Evolutionary conservation across 2,888 invertebrate genomes (phyloP), one percentile per base, ranked within the genome.

Genomic region (Nemurella pictetii): DNA sequence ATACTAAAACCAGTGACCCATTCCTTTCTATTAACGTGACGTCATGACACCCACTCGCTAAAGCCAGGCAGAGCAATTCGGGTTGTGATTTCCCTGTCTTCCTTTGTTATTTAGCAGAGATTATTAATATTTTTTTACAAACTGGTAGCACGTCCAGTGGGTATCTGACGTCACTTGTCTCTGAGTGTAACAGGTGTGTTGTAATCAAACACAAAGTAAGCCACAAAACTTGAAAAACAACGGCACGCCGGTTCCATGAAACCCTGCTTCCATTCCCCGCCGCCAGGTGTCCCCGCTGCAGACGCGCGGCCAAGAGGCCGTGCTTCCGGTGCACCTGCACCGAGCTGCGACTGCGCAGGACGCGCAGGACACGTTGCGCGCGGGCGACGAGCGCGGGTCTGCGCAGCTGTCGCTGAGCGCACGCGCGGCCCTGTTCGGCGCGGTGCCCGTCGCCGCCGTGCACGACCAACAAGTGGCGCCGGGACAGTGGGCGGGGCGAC

Each of bases 381-480:
- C 55, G 15, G 55, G 20, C 15, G 12, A 2, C 20, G 55, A 2
- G 2, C 55, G 20, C 32, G 4, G 3, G 32, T 3, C 32, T 5
- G 32, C 32, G 55, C 55, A 55, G 55, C 55, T 20, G 55, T 55
- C 55, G 55, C 55, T 55, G 55, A 20, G 15, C 20, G 55, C 55
- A 20, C 55, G 55, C 55, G 55, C 55, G 20, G 36, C 36, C 25
- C 74, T 84, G n/a, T 85, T 84, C 26, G 88, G 88, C 5, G 89
- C 89, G 25, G 86, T 88, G 25, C 89, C 89, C 4, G 88, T 89
- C 15, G 89, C 89, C 26, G 89, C 90, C 3, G 88, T 89, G 12
- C 90, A 90, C 86, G 90, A 90, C 86, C 87, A 88, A 30, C 90
- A 90, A 87, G 89, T 89, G 5, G 88, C 89, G 36, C 88, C 88